Base-by-base conservation (phyloP, 2,888 invertebrate genomes). In the Chloromyia formosa region DNA sequence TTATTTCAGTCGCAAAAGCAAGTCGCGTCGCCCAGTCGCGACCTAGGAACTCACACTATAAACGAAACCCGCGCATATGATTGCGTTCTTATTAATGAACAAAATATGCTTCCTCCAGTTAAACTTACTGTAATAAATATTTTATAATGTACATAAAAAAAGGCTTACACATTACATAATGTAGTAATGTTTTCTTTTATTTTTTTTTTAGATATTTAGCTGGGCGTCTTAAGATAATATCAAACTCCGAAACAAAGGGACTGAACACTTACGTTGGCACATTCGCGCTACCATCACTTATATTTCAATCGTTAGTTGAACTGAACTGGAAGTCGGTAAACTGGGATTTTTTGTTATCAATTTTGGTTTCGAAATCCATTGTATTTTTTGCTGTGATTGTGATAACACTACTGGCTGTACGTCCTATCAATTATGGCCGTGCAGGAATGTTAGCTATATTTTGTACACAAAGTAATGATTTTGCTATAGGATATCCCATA, bases 381-480 rank as follows among this genome's bases (percentile, higher is more conserved):
- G 91, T 98, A 69, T 98, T 97, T 85, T 88, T 93, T 81, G 86
- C 89, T 75, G 96, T 96, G 16, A 88, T 93, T 66, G 83, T 92
- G 58, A 88, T 96, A 35, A 93, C 94, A 1, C 81, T 96, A 76
- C 83, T 97, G 58, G 90, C 95, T 56, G 90, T 91, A n/a, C 89
- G 93, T 82, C 95, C 95, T 5, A 83, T 92, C 18, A 92, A 95
- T 85, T 89, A 93, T 78, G 94, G 94, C 2, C 90, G 93, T 81
- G 94, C 96, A 60, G 97, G 96, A 14, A 88, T 98, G 75, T 94
- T 94, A 88, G 95, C 94, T 18, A 97, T 98, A 81, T 97, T 97
- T 84, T 93, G 94, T 80, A 97, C 97, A 0, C 97, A 97, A 84
- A 97, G 96, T 83, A 98, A 98, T 88, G 98, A 98, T 86, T 97